A percentile compares a stretch with the other conserved stretches of the same genome.
Evolutionary conservation across 2,113 vertebrate species (phyloP).

Genomic region (Zootoca vivipara): DNA sequence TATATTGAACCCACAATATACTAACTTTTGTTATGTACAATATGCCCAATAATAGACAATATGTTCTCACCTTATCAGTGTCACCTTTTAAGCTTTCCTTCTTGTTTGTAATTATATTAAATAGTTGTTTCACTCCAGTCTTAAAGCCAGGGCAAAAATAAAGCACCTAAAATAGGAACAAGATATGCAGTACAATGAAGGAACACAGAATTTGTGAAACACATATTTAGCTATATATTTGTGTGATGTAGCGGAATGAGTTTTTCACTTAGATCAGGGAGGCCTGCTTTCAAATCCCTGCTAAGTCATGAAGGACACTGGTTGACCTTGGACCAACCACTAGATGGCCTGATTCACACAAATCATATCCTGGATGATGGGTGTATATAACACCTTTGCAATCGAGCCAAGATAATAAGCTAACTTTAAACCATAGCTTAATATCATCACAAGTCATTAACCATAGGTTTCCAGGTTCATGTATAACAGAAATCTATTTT

Average conservation of each 20-base stretch:
- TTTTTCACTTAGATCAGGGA: neutral
- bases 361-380: too few species aligned
- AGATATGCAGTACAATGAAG: neutral
- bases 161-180: slow-evolving; percentile 82
- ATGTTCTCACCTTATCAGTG: slow-evolving; percentile 81
- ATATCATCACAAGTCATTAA: too few species aligned
- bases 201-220: neutral
- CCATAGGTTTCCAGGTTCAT: too few species aligned
- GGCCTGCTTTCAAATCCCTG: neutral
- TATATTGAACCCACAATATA: neutral
- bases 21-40: neutral
- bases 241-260: neutral
- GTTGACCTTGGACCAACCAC: neutral
- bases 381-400: too few species aligned
- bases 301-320: neutral
- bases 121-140: slow-evolving; percentile 89
- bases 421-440: too few species aligned
- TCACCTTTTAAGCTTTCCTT: slow-evolving; percentile 84
- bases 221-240: neutral
- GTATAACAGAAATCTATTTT: too few species aligned
- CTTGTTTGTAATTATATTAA: slow-evolving; percentile 83
- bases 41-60: neutral
- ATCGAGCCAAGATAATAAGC: too few species aligned
- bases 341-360: too few species aligned
- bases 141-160: slow-evolving; percentile 96